Percentiles rank a stretch among this genome's conserved stretches.
These are phyloP conservation scores for Dasysyrphus albostriatus DNA, from an alignment of 2,888 invertebrate genomes.

Conservation along the genomic window DNA sequence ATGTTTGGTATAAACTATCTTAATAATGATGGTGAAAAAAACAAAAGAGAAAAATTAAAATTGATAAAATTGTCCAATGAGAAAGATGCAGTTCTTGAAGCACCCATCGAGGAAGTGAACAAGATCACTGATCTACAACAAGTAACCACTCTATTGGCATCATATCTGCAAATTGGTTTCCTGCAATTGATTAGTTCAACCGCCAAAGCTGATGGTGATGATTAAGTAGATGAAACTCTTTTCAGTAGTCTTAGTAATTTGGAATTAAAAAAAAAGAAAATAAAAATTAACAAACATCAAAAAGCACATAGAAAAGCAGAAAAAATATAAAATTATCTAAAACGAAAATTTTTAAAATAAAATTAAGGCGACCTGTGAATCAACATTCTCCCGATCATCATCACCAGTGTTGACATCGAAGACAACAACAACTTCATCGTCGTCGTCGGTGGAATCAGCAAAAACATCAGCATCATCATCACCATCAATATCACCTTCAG, in stretches of 20 bases:
- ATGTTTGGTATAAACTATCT: constrained; percentile 66
- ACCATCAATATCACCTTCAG: constrained; percentile 36
- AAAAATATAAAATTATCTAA: constrained; percentile 61
- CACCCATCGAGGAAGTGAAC: background rate
- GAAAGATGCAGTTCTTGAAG: constrained; percentile 5
- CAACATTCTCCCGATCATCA: constrained; percentile 27
- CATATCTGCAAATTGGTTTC: constrained; percentile 60
- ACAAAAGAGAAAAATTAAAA: constrained; percentile 50
- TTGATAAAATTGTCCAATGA: constrained; percentile 59
- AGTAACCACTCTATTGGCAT: constrained; percentile 55
- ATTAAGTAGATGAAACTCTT: constrained; percentile 35
- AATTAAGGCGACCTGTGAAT: constrained; percentile 69
- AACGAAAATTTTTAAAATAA: constrained; percentile 75
- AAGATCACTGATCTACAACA: constrained; percentile 27
- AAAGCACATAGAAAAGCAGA: constrained; percentile 64
- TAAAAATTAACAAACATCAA: constrained; percentile 54
- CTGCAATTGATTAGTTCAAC: constrained; percentile 50
- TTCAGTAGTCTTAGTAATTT: constrained; percentile 65
- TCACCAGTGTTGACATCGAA: background rate
- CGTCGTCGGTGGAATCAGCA: constrained; percentile 32
- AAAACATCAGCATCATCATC: constrained; percentile 5
- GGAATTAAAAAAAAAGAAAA: constrained; percentile 36
- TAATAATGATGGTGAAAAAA: constrained; percentile 28
- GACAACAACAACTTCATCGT: constrained; percentile 13
- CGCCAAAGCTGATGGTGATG: constrained; percentile 10